These are phyloP conservation scores for Amiota mariae DNA, from an alignment of 2,888 invertebrate species.

Conservation along the genomic window DNA sequence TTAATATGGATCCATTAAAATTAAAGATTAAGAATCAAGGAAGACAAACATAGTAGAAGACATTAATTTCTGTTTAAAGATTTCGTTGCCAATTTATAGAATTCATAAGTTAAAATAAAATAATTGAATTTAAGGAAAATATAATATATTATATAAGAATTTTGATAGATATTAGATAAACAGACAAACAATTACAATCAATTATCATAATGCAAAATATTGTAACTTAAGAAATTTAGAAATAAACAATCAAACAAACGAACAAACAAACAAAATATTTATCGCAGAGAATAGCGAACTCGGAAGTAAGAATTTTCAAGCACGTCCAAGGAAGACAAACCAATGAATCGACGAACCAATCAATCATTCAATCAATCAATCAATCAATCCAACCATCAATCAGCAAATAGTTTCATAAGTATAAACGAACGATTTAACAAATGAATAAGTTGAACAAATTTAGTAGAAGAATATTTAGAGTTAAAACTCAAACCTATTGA, in stretches of 20 bases:
- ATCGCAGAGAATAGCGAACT: slow-evolving; percentile 5
- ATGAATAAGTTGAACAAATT: slow-evolving; percentile 22
- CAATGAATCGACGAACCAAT: not conserved
- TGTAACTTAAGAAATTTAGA: not conserved
- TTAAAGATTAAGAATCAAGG: too few relatives aligned
- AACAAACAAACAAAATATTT: slow-evolving; percentile 18
- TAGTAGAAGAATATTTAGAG: slow-evolving; percentile 28
- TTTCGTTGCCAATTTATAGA: too few relatives aligned
- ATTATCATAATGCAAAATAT: slow-evolving; percentile 35
- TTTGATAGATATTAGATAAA: not conserved
- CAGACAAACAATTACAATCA: slow-evolving; percentile 6
- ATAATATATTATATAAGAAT: too few relatives aligned
- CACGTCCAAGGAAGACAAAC: slow-evolving; percentile 47
- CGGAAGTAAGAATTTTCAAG: slow-evolving; percentile 44
- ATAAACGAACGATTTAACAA: slow-evolving; percentile 30
- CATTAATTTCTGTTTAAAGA: too few relatives aligned
- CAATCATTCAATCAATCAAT: too few relatives aligned
- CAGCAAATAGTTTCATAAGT: slow-evolving; percentile 14
- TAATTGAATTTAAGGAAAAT: too few relatives aligned
- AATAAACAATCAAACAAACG: slow-evolving; percentile 11
- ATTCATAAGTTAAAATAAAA: too few relatives aligned
- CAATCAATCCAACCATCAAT: slow-evolving; percentile 35
- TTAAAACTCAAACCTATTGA: not conserved
- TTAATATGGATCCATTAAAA: too few relatives aligned
- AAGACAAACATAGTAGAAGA: too few relatives aligned